Conservation (phyloP, 2,888 invertebrate species). For the Eurytoma adleriae region DNA sequence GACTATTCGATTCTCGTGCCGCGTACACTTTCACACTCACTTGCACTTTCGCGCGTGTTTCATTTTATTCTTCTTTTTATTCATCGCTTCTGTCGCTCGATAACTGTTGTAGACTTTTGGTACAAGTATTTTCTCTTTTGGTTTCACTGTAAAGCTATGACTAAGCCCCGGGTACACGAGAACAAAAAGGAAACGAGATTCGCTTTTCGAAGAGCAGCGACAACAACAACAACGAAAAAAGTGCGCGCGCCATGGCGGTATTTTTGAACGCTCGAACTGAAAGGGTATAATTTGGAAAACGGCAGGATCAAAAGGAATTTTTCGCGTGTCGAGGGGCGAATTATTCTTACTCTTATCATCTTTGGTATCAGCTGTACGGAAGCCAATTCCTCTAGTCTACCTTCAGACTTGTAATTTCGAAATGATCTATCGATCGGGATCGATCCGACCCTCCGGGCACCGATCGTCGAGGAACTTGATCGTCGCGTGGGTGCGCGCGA, state of each 20-base stretch:
- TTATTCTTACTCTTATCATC: slow-evolving; percentile 69
- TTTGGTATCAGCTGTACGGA: slow-evolving; percentile 75
- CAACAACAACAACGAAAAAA: background rate
- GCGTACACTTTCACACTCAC: background rate
- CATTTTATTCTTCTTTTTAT: slow-evolving; percentile 51
- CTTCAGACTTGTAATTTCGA: slow-evolving; percentile 48
- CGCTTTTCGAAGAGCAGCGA: background rate
- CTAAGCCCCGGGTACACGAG: slow-evolving; percentile 54
- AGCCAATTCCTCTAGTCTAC: slow-evolving; percentile 62
- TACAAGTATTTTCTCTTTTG: slow-evolving; percentile 64
- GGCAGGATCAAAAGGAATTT: slow-evolving; percentile 12
- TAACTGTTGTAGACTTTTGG: slow-evolving; percentile 60
- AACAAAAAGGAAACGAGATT: slow-evolving; percentile 6
- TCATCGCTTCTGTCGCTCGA: slow-evolving; percentile 39
- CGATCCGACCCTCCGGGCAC: background rate
- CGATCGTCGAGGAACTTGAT: background rate
- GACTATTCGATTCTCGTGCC: slow-evolving; percentile 6
- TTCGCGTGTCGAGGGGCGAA: slow-evolving; percentile 63
- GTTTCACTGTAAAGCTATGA: slow-evolving; percentile 66
- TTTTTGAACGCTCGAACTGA: slow-evolving; percentile 17
- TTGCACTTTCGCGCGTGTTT: slow-evolving; percentile 38
- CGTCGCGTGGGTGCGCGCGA: too few relatives aligned
- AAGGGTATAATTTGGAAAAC: slow-evolving; percentile 17
- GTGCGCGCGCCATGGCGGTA: background rate
- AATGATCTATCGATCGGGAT: slow-evolving; percentile 13